Percentiles rank a stretch among this genome's conserved stretches.
These are phyloP conservation scores for Cryptocheilus praepositus DNA, from an alignment of 2,888 invertebrate genomes.

Conservation along the genomic window DNA sequence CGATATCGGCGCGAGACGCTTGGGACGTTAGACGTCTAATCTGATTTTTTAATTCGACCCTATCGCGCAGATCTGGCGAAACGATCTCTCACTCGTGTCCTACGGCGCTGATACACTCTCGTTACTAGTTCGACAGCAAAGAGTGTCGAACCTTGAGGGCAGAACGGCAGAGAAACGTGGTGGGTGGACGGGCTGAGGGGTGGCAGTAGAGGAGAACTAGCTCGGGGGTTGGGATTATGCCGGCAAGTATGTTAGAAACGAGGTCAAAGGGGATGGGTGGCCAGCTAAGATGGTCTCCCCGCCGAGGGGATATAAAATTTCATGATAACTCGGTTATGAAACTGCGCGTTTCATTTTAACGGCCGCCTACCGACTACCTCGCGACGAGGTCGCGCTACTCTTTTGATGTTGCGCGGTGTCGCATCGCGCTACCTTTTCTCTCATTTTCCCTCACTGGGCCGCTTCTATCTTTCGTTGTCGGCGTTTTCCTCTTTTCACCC, in stretches of 20 bases:
- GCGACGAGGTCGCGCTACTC: neutral
- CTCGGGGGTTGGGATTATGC: constrained; percentile 38
- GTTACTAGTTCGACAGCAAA: constrained; percentile 26
- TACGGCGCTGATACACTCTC: constrained; percentile 21
- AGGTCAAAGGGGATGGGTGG: constrained; percentile 48
- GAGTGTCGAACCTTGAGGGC: constrained; percentile 32
- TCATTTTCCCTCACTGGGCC: neutral
- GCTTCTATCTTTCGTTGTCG: too few relatives aligned
- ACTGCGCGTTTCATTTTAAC: constrained; percentile 44
- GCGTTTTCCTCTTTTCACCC: too few relatives aligned
- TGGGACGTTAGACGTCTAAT: constrained; percentile 14
- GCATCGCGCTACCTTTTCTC: neutral
- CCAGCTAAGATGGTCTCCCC: constrained; percentile 42
- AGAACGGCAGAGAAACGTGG: constrained; percentile 16
- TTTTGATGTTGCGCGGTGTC: neutral
- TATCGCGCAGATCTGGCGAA: constrained; percentile 47
- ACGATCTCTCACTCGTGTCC: neutral
- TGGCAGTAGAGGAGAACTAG: constrained; percentile 14
- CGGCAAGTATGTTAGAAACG: constrained; percentile 51
- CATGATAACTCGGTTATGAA: constrained; percentile 55
- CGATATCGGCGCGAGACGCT: too few relatives aligned
- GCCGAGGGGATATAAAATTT: constrained; percentile 52
- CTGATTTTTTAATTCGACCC: constrained; percentile 41
- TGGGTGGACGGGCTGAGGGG: constrained; percentile 1
- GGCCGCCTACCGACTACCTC: neutral